Evolutionary conservation across 1,140 invertebrate species (phyloP).

Genomic region (Diorhabda carinulata): DNA sequence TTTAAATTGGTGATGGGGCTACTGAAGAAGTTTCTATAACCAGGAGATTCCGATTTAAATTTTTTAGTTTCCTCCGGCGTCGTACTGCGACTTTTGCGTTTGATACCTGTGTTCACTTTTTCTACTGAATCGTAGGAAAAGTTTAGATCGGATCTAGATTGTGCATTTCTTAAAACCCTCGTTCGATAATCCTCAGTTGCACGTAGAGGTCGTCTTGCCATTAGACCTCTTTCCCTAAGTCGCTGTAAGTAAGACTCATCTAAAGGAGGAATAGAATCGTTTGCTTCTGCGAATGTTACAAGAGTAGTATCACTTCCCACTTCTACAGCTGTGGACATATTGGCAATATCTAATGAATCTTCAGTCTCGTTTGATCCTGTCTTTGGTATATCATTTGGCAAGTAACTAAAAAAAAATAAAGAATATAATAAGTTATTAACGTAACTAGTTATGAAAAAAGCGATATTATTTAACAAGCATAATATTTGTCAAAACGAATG

Average conservation of each 20-base stretch:
- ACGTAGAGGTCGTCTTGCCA: conserved; percentile 38
- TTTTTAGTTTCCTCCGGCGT: conserved; percentile 38
- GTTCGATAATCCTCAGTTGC: conserved; percentile 34
- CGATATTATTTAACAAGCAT: too few species aligned
- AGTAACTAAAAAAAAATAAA: neutral
- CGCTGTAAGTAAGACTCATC: conserved; percentile 13
- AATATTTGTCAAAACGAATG: too few species aligned
- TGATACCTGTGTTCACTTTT: conserved; percentile 26
- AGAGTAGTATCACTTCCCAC: conserved; percentile 39
- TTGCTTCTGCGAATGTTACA: conserved; percentile 25
- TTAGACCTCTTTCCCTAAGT: conserved; percentile 25
- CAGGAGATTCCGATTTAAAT: conserved; percentile 33
- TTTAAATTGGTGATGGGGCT: conserved; percentile 38
- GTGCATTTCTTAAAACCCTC: conserved; percentile 29
- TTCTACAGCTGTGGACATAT: conserved; percentile 37
- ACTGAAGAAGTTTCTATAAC: conserved; percentile 38
- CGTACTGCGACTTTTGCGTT: conserved; percentile 36
- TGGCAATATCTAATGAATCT: conserved; percentile 27
- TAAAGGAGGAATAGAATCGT: conserved; percentile 18
- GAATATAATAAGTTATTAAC: too few species aligned
- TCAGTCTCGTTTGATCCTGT: conserved; percentile 24
- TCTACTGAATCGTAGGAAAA: conserved; percentile 28
- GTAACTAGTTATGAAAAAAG: too few species aligned
- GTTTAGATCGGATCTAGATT: conserved; percentile 29
- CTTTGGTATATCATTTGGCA: conserved; percentile 1